Evolutionary conservation across 2,113 vertebrate genomes (phyloP).

Genomic region (Actinemys pallida): DNA sequence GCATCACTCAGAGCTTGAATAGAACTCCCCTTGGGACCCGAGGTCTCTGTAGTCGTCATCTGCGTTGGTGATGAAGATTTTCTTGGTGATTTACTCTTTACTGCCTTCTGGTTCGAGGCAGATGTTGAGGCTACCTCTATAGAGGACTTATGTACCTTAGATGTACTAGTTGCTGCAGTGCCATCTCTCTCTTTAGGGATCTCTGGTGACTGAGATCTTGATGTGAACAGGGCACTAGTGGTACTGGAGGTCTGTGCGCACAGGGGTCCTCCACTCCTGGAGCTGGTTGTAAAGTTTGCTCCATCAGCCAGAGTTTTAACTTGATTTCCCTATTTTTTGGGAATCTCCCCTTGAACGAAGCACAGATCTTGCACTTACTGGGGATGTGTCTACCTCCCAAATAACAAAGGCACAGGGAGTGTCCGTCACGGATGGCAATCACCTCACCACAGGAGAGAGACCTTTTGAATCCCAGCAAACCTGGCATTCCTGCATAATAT

Average conservation of each 20-base stretch:
- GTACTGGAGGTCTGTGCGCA: not conserved
- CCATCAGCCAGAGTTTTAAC: not conserved
- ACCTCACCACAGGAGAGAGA: not conserved
- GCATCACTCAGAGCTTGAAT: not conserved
- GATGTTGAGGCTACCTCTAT: not conserved
- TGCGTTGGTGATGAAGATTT: not conserved
- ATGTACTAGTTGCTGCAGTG: not conserved
- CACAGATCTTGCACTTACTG: not conserved
- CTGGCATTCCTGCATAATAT: not conserved
- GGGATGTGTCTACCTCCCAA: not conserved
- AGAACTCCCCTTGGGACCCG: not conserved
- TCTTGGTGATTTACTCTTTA: not conserved
- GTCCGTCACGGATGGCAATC: not conserved
- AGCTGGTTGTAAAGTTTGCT: not conserved
- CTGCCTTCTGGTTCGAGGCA: not conserved
- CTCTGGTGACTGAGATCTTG: not conserved
- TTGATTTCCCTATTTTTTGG: not conserved
- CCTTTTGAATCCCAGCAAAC: not conserved
- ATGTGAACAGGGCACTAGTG: not conserved
- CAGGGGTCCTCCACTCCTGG: not conserved
- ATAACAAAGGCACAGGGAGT: too few species aligned
- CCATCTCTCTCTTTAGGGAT: not conserved
- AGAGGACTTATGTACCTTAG: not conserved
- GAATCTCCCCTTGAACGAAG: not conserved
- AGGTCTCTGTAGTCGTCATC: not conserved